phyloP scores from a whole-genome alignment of 2,797 vertebrate species.

The Pangasius mekongensis region DNA sequence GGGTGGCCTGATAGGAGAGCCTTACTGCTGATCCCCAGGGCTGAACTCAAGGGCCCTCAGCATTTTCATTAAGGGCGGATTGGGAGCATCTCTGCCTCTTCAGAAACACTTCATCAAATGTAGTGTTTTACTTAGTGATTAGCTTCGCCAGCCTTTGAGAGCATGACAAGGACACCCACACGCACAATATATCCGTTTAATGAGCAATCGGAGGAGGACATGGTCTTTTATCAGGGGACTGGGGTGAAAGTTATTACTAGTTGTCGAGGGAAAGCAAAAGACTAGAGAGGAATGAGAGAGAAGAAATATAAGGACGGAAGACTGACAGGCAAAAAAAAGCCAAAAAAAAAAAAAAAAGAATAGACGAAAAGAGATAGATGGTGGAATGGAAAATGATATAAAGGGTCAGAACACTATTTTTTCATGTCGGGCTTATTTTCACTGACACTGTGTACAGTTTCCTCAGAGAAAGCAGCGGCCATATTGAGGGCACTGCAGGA shows the following conservation, averaged over 20 bases:
- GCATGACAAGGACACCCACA: conserved; percentile 83
- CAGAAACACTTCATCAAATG: conserved; percentile 99
- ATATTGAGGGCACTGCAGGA: conserved; percentile 79
- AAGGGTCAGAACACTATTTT: conserved; percentile 41
- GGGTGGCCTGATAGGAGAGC: conserved; percentile 81
- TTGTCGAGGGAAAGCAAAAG: conserved; percentile 17
- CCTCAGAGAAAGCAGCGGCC: conserved; percentile 64
- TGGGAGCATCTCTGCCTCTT: conserved; percentile 90
- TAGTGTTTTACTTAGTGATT: conserved; percentile 99
- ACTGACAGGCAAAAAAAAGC: background rate
- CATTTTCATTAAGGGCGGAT: conserved; percentile 99
- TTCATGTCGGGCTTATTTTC: conserved; percentile 55
- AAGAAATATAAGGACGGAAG: background rate
- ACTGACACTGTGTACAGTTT: conserved; percentile 58
- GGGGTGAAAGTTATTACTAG: conserved; percentile 31
- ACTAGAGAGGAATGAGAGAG: conserved; percentile 7
- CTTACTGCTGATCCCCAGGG: conserved; percentile 85
- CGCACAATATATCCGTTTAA: conserved; percentile 85
- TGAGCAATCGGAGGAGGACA: conserved; percentile 80
- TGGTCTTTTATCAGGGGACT: conserved; percentile 70
- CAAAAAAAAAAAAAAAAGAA: background rate
- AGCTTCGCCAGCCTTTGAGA: conserved; percentile 91
- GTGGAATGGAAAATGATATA: background rate
- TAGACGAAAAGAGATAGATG: background rate
- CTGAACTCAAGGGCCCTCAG: conserved; percentile 92